Percentiles rank a stretch among this genome's conserved stretches.
Evolutionary conservation across 2,888 invertebrate species (phyloP).

Genomic region (Leucania comma): DNA sequence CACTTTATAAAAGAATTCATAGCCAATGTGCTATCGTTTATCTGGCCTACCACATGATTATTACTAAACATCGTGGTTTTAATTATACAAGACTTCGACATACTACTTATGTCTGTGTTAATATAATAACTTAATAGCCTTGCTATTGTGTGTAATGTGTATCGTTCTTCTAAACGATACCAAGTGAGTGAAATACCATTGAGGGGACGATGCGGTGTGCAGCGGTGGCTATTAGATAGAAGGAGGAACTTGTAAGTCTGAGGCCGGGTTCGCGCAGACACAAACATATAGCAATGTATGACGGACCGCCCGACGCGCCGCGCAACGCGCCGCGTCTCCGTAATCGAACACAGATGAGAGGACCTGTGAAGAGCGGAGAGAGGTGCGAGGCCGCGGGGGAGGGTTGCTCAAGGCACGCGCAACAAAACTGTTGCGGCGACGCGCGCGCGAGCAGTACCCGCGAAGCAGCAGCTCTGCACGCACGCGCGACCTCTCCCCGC

Average conservation of each 20-base stretch:
- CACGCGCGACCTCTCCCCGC: constrained; percentile 49
- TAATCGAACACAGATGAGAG: not conserved
- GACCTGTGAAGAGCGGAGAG: not conserved
- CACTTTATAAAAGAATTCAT: too few relatives aligned
- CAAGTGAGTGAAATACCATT: not conserved
- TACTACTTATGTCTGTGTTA: too few relatives aligned
- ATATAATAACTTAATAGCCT: too few relatives aligned
- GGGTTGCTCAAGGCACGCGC: constrained; percentile 28
- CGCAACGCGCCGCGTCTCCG: too few relatives aligned
- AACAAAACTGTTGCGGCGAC: constrained; percentile 51
- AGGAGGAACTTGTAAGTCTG: not conserved
- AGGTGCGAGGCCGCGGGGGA: constrained; percentile 29
- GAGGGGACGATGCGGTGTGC: not conserved
- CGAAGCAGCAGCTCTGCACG: constrained; percentile 41
- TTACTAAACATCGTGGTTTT: too few relatives aligned
- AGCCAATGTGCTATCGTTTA: too few relatives aligned
- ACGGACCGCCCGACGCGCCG: too few relatives aligned
- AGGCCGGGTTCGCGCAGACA: too few relatives aligned
- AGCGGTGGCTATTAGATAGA: not conserved
- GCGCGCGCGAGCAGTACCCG: constrained; percentile 63
- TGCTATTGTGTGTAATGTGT: too few relatives aligned
- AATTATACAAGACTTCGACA: too few relatives aligned
- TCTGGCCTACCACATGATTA: too few relatives aligned
- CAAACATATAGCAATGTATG: too few relatives aligned
- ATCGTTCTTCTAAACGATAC: constrained; percentile 1